These are phyloP conservation scores for Bombus consobrinus DNA, from an alignment of 1,140 invertebrate species.

Conservation along the genomic window DNA sequence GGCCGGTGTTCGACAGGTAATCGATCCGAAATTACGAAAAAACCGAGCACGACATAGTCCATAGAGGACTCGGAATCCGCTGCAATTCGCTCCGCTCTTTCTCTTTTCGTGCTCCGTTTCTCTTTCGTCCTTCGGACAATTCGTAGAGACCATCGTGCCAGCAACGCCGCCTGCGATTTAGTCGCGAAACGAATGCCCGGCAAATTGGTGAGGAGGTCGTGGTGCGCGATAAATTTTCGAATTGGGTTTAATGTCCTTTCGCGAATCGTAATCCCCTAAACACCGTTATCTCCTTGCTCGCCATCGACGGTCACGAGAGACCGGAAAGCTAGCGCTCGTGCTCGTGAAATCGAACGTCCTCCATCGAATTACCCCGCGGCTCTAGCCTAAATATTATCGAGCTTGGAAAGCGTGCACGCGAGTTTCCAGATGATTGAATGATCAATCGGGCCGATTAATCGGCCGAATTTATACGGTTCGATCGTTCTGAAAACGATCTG, in stretches of 20 bases:
- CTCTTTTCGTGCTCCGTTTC: too few relatives aligned
- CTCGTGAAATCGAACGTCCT: not conserved
- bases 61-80: not conserved
- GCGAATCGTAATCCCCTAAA: constrained; percentile 39
- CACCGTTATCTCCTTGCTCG: constrained; percentile 22
- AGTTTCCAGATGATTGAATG: not conserved
- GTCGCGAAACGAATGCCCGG: not conserved
- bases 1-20: constrained; percentile 34
- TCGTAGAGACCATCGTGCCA: not conserved
- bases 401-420: not conserved
- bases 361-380: not conserved
- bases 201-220: not conserved
- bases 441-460: not conserved
- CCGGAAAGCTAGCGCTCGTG: not conserved
- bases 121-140: not conserved
- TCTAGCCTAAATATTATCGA: not conserved
- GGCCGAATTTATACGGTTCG: not conserved
- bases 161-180: not conserved
- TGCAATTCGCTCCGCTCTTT: not conserved
- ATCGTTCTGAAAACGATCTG: not conserved
- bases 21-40: constrained; percentile 43
- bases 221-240: constrained; percentile 26
- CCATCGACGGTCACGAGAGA: not conserved
- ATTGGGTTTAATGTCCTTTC: constrained; percentile 43
- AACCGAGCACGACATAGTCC: not conserved